A percentile compares a stretch with the other conserved stretches of the same genome.
These are phyloP conservation scores for Melinaea marsaeus DNA, from an alignment of 2,888 invertebrate species.

Conservation along the genomic window DNA sequence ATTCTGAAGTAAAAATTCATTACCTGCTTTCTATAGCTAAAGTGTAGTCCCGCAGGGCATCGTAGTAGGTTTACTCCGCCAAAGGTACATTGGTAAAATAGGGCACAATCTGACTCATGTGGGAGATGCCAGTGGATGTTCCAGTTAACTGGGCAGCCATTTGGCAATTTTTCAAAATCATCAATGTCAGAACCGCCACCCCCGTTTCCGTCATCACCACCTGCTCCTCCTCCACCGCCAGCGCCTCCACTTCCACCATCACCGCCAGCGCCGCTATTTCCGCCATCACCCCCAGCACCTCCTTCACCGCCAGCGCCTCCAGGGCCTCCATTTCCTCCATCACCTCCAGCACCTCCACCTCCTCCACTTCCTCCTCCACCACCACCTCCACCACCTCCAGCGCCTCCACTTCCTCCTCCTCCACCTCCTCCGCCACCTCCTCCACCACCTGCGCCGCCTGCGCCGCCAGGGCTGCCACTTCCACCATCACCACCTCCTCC, in stretches of 20 bases:
- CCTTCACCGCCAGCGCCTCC: too few relatives aligned
- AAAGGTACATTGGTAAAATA: background rate
- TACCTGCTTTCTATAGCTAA: too few relatives aligned
- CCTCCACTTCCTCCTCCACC: background rate
- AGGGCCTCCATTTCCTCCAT: too few relatives aligned
- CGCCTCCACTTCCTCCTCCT: constrained; percentile 8
- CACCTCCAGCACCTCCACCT: too few relatives aligned
- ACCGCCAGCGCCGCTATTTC: background rate
- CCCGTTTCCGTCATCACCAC: background rate
- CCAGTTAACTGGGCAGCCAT: background rate
- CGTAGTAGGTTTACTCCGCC: too few relatives aligned
- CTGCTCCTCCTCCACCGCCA: background rate
- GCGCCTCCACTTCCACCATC: background rate
- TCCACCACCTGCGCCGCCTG: too few relatives aligned
- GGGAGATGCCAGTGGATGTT: constrained; percentile 2
- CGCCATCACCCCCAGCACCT: background rate
- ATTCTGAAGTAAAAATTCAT: too few relatives aligned
- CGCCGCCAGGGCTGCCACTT: too few relatives aligned
- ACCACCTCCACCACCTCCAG: constrained; percentile 20
- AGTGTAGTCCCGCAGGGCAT: too few relatives aligned
- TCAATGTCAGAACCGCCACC: background rate
- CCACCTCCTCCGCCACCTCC: too few relatives aligned
- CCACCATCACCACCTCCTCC: too few relatives aligned
- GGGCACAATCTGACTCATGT: background rate
- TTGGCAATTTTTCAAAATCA: background rate